These are phyloP conservation scores for Heliconius congener DNA, from an alignment of 1,140 invertebrate genomes.

Conservation along the genomic window DNA sequence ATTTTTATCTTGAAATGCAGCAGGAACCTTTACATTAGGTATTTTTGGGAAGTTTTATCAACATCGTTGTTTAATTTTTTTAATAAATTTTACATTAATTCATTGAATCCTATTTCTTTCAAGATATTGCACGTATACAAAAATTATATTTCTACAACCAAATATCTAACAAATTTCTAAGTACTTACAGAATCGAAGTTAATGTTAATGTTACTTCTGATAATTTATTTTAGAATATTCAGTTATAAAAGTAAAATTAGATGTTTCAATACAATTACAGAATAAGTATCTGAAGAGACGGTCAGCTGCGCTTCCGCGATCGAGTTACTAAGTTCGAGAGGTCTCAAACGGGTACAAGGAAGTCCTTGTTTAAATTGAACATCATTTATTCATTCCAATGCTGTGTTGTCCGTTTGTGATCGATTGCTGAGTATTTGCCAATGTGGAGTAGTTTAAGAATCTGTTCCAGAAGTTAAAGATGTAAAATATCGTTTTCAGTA, in stretches of 20 bases:
- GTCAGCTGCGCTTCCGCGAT: slow-evolving; percentile 21
- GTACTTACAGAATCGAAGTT: not conserved
- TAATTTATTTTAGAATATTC: not conserved
- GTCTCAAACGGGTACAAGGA: slow-evolving; percentile 19
- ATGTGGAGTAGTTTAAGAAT: not conserved
- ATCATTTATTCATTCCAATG: slow-evolving; percentile 33
- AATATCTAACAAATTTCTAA: not conserved
- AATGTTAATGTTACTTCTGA: too few relatives aligned
- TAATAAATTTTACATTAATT: too few relatives aligned
- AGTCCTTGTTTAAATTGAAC: slow-evolving; percentile 38
- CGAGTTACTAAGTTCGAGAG: slow-evolving; percentile 28
- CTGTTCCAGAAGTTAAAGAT: not conserved
- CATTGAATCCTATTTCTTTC: too few relatives aligned
- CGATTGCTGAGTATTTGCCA: not conserved
- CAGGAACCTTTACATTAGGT: too few relatives aligned
- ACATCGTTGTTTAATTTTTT: too few relatives aligned
- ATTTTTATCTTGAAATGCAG: too few relatives aligned
- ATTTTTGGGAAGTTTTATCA: too few relatives aligned
- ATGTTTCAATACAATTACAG: not conserved
- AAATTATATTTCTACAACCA: too few relatives aligned
- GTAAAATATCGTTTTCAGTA: too few relatives aligned
- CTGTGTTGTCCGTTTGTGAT: not conserved
- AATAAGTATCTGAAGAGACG: slow-evolving; percentile 11
- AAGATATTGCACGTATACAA: too few relatives aligned
- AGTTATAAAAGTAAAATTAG: not conserved